Base-by-base conservation (phyloP, 2,888 invertebrate species). In the Lepetodrilus schrolli region DNA sequence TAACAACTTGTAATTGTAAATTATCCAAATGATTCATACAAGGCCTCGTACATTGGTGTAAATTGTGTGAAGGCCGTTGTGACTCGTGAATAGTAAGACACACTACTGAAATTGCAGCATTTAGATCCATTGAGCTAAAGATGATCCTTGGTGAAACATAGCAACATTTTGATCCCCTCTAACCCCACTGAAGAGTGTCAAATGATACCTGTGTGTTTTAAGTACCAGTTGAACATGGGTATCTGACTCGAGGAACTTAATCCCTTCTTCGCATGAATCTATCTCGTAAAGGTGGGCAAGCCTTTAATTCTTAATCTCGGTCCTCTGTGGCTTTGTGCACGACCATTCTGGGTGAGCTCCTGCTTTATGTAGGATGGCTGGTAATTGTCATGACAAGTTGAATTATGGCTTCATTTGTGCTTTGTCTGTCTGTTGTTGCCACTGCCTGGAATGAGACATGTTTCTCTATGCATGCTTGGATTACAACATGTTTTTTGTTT, bases 251-350 rank as follows among this genome's bases (percentile, higher is more conserved):
- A 34, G 13, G 34, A 17, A 30, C 30, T 34, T 58, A 58, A 58
- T 58, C 58, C 30, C 34, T 13, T 26, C 58, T n/a, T 58, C n/a
- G 58, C 58, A 58, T 58, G 58, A 34, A 34, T 30, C 10, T 58
- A 17, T 58, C 58, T 58, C 58, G 26, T 58, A 58, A 58, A 58
- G 17, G 30, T 30, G 8, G 26, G 48, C 48, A 26, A 30, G 58
- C 26, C 30, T 58, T 58, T 34, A 58, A 58, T 58, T 58, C 58
- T 58, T 58, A 58, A 58, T 58, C 58, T 17, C 17, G 23, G 58
- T 23, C 34, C 30, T 58, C 26, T 23, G 26, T 58, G 23, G 58
- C 58, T 58, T 58, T 58, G 58, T 58, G 17, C 17, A 17, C 17
- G 30, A 58, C 58, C 30, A 5, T 43, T 13, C n/a, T 43, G 43